Evolutionary conservation across 2,888 invertebrate species (phyloP).

Genomic region (Lapara coniferarum): DNA sequence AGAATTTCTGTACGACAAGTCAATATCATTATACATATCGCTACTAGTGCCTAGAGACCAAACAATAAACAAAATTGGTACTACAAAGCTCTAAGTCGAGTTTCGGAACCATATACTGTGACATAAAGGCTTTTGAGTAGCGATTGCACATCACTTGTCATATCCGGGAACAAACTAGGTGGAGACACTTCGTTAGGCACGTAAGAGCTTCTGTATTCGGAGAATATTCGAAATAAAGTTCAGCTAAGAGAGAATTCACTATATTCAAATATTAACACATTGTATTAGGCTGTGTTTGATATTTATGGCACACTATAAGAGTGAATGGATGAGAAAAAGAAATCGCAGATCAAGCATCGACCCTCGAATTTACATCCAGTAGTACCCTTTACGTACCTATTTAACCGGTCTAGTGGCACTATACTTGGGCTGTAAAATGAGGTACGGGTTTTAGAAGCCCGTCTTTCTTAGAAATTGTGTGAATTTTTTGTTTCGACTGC

Average conservation of each 20-base stretch:
- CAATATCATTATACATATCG: background rate
- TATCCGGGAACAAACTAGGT: background rate
- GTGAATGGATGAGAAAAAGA: no score
- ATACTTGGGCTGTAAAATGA: no score
- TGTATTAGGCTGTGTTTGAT: background rate
- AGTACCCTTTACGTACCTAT: no score
- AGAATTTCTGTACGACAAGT: background rate
- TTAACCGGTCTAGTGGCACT: no score
- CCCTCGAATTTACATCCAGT: no score
- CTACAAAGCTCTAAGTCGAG: background rate
- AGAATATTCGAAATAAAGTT: background rate
- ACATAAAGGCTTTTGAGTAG: background rate
- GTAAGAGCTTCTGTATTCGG: background rate
- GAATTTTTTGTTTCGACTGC: no score
- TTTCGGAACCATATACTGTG: background rate
- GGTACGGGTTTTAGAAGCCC: no score
- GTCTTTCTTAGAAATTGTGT: no score
- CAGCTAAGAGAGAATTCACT: no score
- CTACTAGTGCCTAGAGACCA: no score
- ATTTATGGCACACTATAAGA: no score
- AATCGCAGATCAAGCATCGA: no score
- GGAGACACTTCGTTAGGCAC: background rate
- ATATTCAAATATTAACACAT: background rate
- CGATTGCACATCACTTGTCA: background rate
- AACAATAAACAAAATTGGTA: background rate